Evolutionary conservation across 2,888 invertebrate species (phyloP).

Genomic region (Zygogramma bicolorata): DNA sequence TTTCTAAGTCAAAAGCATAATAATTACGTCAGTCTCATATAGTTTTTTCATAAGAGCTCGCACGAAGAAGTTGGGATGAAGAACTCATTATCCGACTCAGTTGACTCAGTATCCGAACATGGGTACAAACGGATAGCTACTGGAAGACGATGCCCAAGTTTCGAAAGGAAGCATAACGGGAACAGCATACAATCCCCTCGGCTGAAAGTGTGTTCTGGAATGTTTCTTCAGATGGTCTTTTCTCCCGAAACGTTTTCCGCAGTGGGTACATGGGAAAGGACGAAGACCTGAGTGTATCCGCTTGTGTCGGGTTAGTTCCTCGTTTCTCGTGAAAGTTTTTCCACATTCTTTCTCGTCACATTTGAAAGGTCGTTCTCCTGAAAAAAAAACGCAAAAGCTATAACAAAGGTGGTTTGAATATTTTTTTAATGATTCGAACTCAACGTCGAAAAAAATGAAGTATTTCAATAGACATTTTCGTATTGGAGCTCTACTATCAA

Average conservation of each 20-base stretch:
- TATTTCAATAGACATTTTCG: too few species aligned
- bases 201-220: constrained; percentile 82
- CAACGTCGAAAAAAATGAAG: too few species aligned
- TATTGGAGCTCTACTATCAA: too few species aligned
- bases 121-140: constrained; percentile 52
- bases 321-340: constrained; percentile 92
- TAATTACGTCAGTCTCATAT: too few species aligned
- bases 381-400: constrained; percentile 43
- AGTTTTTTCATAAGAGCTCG: too few species aligned
- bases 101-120: constrained; percentile 56
- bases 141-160: constrained; percentile 58
- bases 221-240: constrained; percentile 97
- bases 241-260: constrained; percentile 93
- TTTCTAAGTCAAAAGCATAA: too few species aligned
- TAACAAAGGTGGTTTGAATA: background rate
- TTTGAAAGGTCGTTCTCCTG: constrained; percentile 88
- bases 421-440: background rate
- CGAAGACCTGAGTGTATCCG: constrained; percentile 89
- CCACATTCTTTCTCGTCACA: constrained; percentile 89
- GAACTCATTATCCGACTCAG: too few species aligned
- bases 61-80: too few species aligned
- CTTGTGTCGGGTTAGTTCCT: constrained; percentile 92
- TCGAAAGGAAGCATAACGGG: constrained; percentile 65
- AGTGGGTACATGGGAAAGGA: constrained; percentile 87
- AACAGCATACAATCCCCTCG: constrained; percentile 68